A percentile compares a stretch with the other conserved stretches of the same genome.
Conservation (phyloP, 2,888 invertebrate genomes). For the Tanytarsus gracilentus region DNA sequence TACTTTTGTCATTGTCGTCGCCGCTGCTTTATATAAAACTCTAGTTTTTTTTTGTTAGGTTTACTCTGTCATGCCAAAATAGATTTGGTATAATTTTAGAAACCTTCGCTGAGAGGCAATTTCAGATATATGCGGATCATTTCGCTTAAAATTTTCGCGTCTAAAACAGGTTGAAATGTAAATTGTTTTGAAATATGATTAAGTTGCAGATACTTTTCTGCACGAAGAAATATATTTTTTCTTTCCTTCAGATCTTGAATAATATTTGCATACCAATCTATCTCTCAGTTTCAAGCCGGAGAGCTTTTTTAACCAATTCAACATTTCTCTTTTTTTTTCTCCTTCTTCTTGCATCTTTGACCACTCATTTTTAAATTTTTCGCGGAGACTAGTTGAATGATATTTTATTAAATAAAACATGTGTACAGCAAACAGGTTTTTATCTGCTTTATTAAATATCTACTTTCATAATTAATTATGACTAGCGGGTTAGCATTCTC, state of each 20-base stretch:
- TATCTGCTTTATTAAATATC: too few relatives aligned
- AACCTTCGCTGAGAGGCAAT: slow-evolving; percentile 1
- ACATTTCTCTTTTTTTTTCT: not conserved
- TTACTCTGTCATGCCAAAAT: slow-evolving; percentile 20
- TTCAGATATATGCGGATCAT: too few relatives aligned
- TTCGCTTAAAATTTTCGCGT: not conserved
- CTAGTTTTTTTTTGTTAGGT: too few relatives aligned
- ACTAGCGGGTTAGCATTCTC: too few relatives aligned
- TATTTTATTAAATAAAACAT: too few relatives aligned
- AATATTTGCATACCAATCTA: slow-evolving; percentile 18
- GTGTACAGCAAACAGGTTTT: too few relatives aligned
- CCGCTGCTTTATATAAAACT: not conserved
- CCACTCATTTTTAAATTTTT: too few relatives aligned
- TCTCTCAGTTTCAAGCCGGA: too few relatives aligned
- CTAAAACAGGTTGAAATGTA: slow-evolving; percentile 29
- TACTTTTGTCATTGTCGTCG: not conserved
- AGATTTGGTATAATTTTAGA: slow-evolving; percentile 15
- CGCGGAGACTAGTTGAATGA: too few relatives aligned
- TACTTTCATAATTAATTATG: too few relatives aligned
- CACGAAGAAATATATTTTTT: slow-evolving; percentile 2
- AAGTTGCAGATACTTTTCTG: slow-evolving; percentile 22
- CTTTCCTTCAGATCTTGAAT: not conserved
- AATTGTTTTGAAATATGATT: slow-evolving; percentile 21
- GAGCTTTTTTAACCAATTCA: not conserved
- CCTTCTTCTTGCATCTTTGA: not conserved